Evolutionary conservation across 2,888 invertebrate genomes (phyloP).

Genomic region (Drosophila affinis): DNA sequence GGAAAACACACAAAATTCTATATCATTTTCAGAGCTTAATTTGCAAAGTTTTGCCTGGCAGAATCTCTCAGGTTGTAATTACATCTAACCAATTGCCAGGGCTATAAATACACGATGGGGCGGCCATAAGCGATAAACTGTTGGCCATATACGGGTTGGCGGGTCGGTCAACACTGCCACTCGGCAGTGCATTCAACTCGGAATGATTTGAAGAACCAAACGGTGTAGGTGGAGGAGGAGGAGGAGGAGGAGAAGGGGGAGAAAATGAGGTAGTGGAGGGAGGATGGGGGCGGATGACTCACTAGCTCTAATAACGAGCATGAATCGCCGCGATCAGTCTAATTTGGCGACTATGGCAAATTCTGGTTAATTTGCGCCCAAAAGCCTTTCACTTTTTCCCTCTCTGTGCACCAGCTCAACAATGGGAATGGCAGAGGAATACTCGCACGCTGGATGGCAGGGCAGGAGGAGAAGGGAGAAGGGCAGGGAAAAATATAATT

Average conservation of each 20-base stretch:
- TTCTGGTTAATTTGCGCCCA: conserved; percentile 59
- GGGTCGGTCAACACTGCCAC: conserved; percentile 4
- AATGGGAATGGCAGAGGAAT: background rate
- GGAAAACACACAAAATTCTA: no score
- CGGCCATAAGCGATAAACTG: conserved; percentile 5
- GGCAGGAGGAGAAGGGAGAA: conserved; percentile 1
- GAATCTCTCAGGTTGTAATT: conserved; percentile 10
- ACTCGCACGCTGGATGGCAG: background rate
- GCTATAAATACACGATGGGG: conserved; percentile 15
- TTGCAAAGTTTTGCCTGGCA: no score
- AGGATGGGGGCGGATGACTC: conserved; percentile 3
- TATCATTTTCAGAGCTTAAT: no score
- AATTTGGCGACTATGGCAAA: conserved; percentile 62
- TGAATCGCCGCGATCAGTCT: conserved; percentile 67
- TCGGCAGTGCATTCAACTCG: conserved; percentile 33
- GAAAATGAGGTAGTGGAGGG: background rate
- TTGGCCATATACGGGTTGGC: background rate
- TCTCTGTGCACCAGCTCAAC: background rate
- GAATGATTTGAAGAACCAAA: background rate
- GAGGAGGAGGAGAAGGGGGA: background rate
- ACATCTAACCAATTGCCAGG: conserved; percentile 21
- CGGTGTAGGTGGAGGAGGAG: background rate
- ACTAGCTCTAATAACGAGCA: conserved; percentile 35
- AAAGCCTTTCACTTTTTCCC: conserved; percentile 62
- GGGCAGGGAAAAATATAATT: conserved; percentile 57